Base-by-base conservation (phyloP, 2,888 invertebrate genomes). In the Scaptomyza caliginosa region DNA sequence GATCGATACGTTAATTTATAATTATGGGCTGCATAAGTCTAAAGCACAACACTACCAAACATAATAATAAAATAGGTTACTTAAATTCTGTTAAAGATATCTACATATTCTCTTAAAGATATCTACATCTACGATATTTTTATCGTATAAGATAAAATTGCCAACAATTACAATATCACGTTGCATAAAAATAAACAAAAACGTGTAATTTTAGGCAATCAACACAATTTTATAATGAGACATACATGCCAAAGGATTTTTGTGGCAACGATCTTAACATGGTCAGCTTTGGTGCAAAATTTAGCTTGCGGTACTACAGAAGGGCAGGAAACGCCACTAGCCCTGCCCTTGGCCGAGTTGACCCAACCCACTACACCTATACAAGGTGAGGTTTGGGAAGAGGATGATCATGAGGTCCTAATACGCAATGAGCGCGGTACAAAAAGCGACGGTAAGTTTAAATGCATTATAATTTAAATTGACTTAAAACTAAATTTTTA, bases 351-450 rank as follows among this genome's bases (percentile, higher is more conserved):
- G 48, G 88, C 90, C 66, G 90, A 90, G 82, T 87, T 89, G 65
- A 91, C 91, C 78, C 90, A 90, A 63, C 90, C 91, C 59, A 91
- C 91, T 39, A 90, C 90, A 63, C 74, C 89, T 49, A 84, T 86
- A 43, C 90, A 90, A 80, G 95, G 95, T 6, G 96, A 96, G 92
- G 94, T 95, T 63, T 94, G 94, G 94, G 95, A 96, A 89, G 96
- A 96, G 89, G 94, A 94, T 86, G 95, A 95, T 87, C 95, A 94
- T 88, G 96, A 96, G 90, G 94, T 96, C 60, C 94, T 96, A 75
- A 94, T 96, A 84, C 94, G 96, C 88, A 96, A 94, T 88, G 95
- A 95, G 90, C 94, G 96, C 67, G 96, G 96, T 66, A 94, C 96
- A 91, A 96, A 96, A 92, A 91, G 87, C 72, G 90, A 90, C 75